Base-by-base conservation (phyloP, 2,888 invertebrate genomes). In the Chymomyza amoena region DNA sequence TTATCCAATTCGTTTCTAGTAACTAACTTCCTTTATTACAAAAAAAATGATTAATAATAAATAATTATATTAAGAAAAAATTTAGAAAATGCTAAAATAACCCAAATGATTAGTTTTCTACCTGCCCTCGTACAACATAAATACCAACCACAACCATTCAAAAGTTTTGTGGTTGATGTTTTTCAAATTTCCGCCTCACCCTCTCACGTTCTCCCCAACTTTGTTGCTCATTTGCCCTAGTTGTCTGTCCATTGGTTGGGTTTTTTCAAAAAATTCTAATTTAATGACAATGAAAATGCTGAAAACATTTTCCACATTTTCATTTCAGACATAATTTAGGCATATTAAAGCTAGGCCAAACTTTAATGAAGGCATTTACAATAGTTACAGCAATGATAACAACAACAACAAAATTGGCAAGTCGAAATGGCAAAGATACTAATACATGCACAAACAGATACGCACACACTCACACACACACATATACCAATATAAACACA, bases 321-420 rank as follows among this genome's bases (percentile, higher is more conserved):
- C 18, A 28, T 18, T 61, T 72, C 60, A 50, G 6, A 15, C 54
- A 61, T 64, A 50, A 13, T 39, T 39, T 39, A n/a, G n/a, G n/a
- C n/a, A n/a, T n/a, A n/a, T n/a, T n/a, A n/a, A n/a, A n/a, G 39
- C 13, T n/a, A 59, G 36, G 18, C 57, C 61, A 64, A 67, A 67
- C 61, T 78, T 66, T 64, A 78, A 69, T 69, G 65, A 73, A 25
- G 56, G 50, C 68, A 67, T 67, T 69, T 66, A 51, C 51, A 25
- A 32, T n/a, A 64, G 67, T 64, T 57, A 64, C 1, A 36, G 39
- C 39, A 62, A 51, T 28, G 39, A 39, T 18, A 39, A 39, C 6
- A 20, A 20, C 20, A 20, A 20, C 20, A 20, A 20, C n/a, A n/a
- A 70, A 18, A 69, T 61, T 70, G 64, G 70, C 70, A 71, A 75